Conservation (phyloP, 64 coral and sea anemone species). For the Platygyra sinensis region DNA sequence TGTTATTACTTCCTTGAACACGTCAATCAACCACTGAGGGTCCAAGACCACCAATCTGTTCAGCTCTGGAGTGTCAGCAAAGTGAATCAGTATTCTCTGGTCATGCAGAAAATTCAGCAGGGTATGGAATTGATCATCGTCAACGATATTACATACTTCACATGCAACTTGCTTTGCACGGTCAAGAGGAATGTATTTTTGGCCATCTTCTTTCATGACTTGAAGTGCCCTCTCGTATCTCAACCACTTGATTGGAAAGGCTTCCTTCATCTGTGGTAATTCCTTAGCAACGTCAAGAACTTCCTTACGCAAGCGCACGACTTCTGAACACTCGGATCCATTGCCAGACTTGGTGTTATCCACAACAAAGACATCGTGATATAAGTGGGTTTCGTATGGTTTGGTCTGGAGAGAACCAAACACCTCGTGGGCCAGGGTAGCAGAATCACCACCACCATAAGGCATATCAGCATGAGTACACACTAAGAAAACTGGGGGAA, state of each 20-base stretch:
- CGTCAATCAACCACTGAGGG: conserved; percentile 8
- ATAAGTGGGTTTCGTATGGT: neutral
- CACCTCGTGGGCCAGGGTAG: neutral
- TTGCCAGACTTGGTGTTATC: neutral
- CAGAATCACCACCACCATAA: neutral
- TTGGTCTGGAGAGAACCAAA: neutral
- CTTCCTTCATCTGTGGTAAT: neutral
- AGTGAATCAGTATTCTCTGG: neutral
- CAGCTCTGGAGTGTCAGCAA: neutral
- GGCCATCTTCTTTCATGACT: neutral
- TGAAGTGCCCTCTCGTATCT: conserved; percentile 23
- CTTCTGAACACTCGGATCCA: neutral
- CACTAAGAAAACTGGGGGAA: neutral
- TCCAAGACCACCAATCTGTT: neutral
- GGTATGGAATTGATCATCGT: conserved; percentile 1
- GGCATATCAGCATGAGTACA: too few species aligned
- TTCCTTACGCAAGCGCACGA: conserved; percentile 1
- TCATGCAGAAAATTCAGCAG: conserved; percentile 24
- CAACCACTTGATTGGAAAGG: conserved; percentile 26
- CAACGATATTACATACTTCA: neutral
- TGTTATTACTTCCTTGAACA: neutral
- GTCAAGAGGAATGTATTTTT: neutral
- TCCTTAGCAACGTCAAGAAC: neutral
- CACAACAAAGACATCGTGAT: conserved; percentile 13
- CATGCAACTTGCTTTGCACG: neutral